Conservation (phyloP, 2,888 invertebrate genomes). For the Augiades crinisus region DNA sequence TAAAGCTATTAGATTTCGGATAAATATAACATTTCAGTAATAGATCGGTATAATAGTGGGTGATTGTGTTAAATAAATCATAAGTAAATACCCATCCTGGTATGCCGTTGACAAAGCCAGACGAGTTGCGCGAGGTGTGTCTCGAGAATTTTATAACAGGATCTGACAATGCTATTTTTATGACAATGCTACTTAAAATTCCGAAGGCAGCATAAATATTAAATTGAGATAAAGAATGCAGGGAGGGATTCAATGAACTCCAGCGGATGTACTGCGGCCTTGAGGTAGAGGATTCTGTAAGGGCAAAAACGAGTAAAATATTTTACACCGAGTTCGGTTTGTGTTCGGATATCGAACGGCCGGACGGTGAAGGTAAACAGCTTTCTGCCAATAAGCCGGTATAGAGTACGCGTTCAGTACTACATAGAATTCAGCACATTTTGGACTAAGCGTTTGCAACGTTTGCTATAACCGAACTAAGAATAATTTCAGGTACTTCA, state of each 20-base stretch:
- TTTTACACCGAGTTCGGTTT: slow-evolving; percentile 15
- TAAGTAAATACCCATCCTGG: neutral
- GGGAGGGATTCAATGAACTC: slow-evolving; percentile 50
- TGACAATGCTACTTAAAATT: slow-evolving; percentile 29
- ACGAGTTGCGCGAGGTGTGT: slow-evolving; percentile 3
- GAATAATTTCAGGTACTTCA: too few relatives aligned
- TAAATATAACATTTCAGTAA: too few relatives aligned
- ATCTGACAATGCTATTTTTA: slow-evolving; percentile 24
- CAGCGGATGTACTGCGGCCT: slow-evolving; percentile 54
- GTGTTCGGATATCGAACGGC: slow-evolving; percentile 20
- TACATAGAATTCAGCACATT: slow-evolving; percentile 1
- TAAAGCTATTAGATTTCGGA: too few relatives aligned
- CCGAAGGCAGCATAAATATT: slow-evolving; percentile 29
- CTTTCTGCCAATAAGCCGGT: slow-evolving; percentile 45
- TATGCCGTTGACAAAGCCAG: slow-evolving; percentile 9
- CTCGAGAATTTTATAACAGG: slow-evolving; percentile 21
- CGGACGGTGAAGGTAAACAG: slow-evolving; percentile 61
- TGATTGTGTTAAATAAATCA: too few relatives aligned
- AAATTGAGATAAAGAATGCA: slow-evolving; percentile 35
- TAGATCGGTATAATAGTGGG: too few relatives aligned
- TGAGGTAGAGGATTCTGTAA: slow-evolving; percentile 36
- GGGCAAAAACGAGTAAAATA: slow-evolving; percentile 24
- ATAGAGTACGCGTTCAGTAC: slow-evolving; percentile 5
- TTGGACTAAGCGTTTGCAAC: neutral
- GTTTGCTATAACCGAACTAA: too few relatives aligned